Conservation (phyloP, 1,140 invertebrate species). For the Battus philenor region DNA sequence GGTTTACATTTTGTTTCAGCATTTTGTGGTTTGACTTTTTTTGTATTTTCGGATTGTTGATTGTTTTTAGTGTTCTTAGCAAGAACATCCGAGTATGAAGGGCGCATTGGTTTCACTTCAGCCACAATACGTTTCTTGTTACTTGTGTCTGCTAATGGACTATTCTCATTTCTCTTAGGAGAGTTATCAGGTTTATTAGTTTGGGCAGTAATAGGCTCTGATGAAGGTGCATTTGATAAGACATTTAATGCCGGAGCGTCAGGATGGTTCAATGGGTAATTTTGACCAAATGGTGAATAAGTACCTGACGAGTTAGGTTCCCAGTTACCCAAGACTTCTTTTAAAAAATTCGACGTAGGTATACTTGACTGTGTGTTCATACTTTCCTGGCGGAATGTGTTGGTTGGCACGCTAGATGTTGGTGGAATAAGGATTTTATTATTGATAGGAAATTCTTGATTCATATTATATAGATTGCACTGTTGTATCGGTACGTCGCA, state of each 20-base stretch:
- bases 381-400: slow-evolving; percentile 41
- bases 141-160: slow-evolving; percentile 58
- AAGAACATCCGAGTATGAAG: slow-evolving; percentile 88
- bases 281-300: slow-evolving; percentile 86
- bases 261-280: slow-evolving; percentile 65
- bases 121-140: slow-evolving; percentile 87
- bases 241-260: slow-evolving; percentile 49
- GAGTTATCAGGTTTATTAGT: slow-evolving; percentile 41
- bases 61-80: slow-evolving; percentile 80
- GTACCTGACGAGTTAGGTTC: slow-evolving; percentile 86
- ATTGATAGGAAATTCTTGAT: slow-evolving; percentile 48
- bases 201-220: slow-evolving; percentile 37
- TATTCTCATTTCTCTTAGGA: slow-evolving; percentile 57
- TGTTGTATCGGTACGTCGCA: slow-evolving; percentile 43
- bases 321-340: slow-evolving; percentile 89
- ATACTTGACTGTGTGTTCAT: slow-evolving; percentile 30
- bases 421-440: slow-evolving; percentile 42
- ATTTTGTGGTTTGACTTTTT: slow-evolving; percentile 46
- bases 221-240: slow-evolving; percentile 34
- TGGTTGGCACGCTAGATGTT: slow-evolving; percentile 31
- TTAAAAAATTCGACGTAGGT: slow-evolving; percentile 75
- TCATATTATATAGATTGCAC: slow-evolving; percentile 45
- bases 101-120: slow-evolving; percentile 90
- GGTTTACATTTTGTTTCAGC: slow-evolving; percentile 58
- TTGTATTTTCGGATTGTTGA: slow-evolving; percentile 31